phyloP scores from a whole-genome alignment of 2,888 invertebrate genomes.

The Drosophila conformis region DNA sequence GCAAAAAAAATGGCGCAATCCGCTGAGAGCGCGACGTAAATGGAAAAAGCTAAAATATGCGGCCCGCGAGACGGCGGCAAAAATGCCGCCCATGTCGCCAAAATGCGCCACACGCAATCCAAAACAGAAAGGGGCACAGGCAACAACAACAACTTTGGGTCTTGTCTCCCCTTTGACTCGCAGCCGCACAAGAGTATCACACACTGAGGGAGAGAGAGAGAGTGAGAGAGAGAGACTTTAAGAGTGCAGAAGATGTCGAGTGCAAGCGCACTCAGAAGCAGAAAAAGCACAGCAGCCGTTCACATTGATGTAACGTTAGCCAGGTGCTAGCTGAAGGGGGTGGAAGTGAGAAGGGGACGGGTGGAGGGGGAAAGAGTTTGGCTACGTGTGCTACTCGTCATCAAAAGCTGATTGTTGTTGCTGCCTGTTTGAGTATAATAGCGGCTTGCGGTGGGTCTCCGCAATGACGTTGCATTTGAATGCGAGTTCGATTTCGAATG shows the following conservation, averaged over 20 bases:
- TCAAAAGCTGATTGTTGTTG: constrained; percentile 52
- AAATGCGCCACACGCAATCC: constrained; percentile 77
- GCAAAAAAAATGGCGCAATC: constrained; percentile 75
- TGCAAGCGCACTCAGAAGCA: constrained; percentile 53
- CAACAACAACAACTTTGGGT: constrained; percentile 35
- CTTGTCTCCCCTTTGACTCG: constrained; percentile 46
- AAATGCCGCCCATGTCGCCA: constrained; percentile 80
- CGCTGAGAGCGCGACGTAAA: constrained; percentile 60
- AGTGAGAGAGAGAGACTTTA: constrained; percentile 12
- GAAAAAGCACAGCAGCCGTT: constrained; percentile 53
- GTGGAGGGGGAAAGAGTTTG: constrained; percentile 13
- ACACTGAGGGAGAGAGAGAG: constrained; percentile 14
- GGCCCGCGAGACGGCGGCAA: constrained; percentile 66
- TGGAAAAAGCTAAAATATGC: constrained; percentile 73
- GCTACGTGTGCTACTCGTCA: constrained; percentile 56
- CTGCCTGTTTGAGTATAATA: constrained; percentile 72
- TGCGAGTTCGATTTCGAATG: constrained; percentile 59
- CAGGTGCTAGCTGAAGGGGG: constrained; percentile 55
- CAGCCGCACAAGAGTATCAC: constrained; percentile 23
- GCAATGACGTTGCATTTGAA: constrained; percentile 74
- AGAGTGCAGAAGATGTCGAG: constrained; percentile 20
- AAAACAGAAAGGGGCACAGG: constrained; percentile 55
- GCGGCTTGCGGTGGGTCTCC: constrained; percentile 76
- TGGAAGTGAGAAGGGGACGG: background rate
- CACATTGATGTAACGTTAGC: constrained; percentile 73